Evolutionary conservation across 2,113 vertebrate genomes (phyloP).

Genomic region (Turnix velox): DNA sequence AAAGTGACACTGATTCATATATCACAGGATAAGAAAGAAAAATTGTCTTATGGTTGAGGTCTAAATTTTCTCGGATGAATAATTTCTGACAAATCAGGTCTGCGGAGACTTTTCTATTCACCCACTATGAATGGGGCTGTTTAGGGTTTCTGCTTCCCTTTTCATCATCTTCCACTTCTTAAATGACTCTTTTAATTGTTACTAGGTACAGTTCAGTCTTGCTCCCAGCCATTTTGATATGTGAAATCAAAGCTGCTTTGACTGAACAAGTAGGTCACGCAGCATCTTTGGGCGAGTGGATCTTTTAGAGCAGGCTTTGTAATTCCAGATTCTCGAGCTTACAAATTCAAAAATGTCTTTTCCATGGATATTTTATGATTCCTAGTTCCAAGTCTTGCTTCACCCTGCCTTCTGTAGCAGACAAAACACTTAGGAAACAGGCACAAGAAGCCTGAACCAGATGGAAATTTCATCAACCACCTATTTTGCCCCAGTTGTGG

Average conservation of each 20-base stretch:
- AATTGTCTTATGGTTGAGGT: background rate
- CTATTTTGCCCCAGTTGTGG: background rate
- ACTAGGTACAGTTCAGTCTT: background rate
- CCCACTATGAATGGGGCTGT: background rate
- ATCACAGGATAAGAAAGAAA: background rate
- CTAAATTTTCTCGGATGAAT: background rate
- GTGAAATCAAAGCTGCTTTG: conserved; percentile 48
- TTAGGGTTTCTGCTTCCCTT: background rate
- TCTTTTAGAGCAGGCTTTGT: background rate
- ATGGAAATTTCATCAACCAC: background rate
- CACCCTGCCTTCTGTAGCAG: background rate
- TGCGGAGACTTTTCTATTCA: background rate
- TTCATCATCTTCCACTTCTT: background rate
- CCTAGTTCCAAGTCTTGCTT: background rate
- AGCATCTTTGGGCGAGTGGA: background rate
- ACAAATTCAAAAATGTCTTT: background rate
- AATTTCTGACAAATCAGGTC: conserved; percentile 23
- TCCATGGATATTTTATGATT: background rate
- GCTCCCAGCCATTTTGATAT: background rate
- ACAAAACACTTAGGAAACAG: rapidly evolving
- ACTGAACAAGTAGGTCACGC: conserved; percentile 56
- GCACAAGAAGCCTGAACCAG: rapidly evolving
- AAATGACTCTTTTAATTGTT: conserved; percentile 44
- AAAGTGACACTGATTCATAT: conserved; percentile 17
- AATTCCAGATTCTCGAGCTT: background rate